Base-by-base conservation (phyloP, 2,888 invertebrate genomes). In the Papilio elwesi region DNA sequence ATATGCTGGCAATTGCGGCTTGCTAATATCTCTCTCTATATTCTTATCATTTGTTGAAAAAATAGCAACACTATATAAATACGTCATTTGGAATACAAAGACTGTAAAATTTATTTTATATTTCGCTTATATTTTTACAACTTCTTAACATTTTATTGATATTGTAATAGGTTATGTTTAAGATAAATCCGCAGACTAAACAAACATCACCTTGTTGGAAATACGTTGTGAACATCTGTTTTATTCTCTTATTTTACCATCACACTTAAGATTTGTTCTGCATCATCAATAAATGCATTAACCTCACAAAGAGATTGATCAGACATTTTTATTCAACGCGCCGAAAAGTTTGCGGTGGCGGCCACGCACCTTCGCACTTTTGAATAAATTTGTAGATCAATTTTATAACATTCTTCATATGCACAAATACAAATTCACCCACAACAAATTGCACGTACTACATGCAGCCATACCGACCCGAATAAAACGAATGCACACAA, bases 271-370 rank as follows among this genome's bases (percentile, higher is more conserved):
- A 51, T 12, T 51, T 15, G 0, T 36, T 6, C 7, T 43, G 11
- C n/a, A 43, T 52, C 65, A 26, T 26, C 26, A 4, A 26, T 9
- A 43, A 0, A 43, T 43, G 2, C 43, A 43, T 43, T 43, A 43
- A 43, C 6, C 65, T 64, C 62, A 9, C 26, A 62, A 53, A 47
- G 62, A 48, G n/a, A 48, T 73, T 74, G 75, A 74, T 72, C 68
- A 47, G 47, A 76, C 74, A 78, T 75, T 65, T 80, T 75, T 79
- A 80, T 76, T 26, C 78, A 78, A 81, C 77, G 74, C 73, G 79
- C 78, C 82, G 73, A 85, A 86, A 85, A 83, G 85, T 82, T 89
- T 86, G 88, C 90, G 88, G 85, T 93, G 92, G 93, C 93, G 92
- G 93, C 88, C 91, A 90, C 90, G 84, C 84, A 87, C 84, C 81